A percentile compares a stretch with the other conserved stretches of the same genome.
Evolutionary conservation across 1,140 invertebrate species (phyloP).

Genomic region (Frieseomelitta varia): DNA sequence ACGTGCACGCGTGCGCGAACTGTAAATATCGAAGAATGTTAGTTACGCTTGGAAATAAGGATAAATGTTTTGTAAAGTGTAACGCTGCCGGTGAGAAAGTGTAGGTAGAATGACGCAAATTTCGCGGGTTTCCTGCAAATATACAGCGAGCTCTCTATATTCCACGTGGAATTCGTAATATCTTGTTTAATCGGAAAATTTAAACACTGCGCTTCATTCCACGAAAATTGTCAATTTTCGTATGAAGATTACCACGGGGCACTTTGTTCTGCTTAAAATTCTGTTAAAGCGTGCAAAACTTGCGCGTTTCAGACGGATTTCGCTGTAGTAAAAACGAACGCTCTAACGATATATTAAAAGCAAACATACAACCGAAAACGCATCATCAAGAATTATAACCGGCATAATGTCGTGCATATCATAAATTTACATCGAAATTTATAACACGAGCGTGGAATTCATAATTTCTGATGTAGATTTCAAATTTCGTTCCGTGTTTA

Average conservation of each 20-base stretch:
- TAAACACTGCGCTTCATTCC: not conserved
- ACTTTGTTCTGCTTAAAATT: not conserved
- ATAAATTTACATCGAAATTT: not conserved
- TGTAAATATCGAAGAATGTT: not conserved
- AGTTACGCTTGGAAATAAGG: not conserved
- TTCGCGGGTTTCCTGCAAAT: not conserved
- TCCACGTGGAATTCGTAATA: not conserved
- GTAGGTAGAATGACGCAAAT: not conserved
- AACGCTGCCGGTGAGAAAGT: not conserved
- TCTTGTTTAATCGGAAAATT: not conserved
- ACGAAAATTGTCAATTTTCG: not conserved
- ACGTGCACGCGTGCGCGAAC: not conserved
- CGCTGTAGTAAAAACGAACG: not conserved
- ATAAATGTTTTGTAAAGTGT: not conserved
- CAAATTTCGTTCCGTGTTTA: not conserved
- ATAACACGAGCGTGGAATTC: not conserved
- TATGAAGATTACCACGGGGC: not conserved
- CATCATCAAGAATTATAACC: not conserved
- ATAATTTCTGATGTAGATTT: not conserved
- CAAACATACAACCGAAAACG: not conserved
- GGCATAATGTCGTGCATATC: not conserved
- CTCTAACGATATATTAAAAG: not conserved
- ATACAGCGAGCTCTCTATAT: not conserved
- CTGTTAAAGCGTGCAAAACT: not conserved
- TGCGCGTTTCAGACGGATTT: not conserved